These are phyloP conservation scores for Cynopterus sphinx DNA, from an alignment of 2,797 vertebrate genomes.

Conservation along the genomic window DNA sequence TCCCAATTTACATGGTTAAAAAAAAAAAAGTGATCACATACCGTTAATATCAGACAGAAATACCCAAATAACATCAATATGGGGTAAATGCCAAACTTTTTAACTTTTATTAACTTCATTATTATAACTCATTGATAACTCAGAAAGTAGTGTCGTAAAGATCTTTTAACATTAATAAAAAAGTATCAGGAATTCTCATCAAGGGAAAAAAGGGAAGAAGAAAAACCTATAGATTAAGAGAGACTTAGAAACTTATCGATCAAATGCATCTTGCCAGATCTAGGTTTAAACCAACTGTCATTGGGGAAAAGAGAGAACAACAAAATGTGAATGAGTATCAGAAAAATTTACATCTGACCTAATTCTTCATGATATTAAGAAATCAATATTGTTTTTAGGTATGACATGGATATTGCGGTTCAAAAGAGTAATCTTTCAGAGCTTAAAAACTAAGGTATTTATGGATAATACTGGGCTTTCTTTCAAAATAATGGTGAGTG, in stretches of 20 bases:
- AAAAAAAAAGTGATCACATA: not conserved
- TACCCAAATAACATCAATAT: not conserved
- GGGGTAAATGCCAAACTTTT: not conserved
- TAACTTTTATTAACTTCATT: not conserved
- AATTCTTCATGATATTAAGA: not conserved
- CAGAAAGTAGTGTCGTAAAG: not conserved
- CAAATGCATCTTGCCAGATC: not conserved
- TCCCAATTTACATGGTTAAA: not conserved
- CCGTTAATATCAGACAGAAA: not conserved
- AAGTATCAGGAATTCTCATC: not conserved
- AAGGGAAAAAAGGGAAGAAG: not conserved
- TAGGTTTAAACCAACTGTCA: not conserved
- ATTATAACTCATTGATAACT: not conserved
- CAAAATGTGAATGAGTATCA: not conserved
- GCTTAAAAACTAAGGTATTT: not conserved
- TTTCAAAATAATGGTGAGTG: not conserved
- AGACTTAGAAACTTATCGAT: not conserved
- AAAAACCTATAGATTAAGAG: not conserved
- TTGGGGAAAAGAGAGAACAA: fast-evolving
- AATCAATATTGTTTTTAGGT: not conserved
- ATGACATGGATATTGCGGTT: not conserved
- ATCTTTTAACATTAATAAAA: not conserved
- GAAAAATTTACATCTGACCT: not conserved
- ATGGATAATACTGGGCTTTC: not conserved
- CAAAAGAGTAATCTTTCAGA: not conserved